Percentiles rank a stretch among this genome's conserved stretches.
Conservation (phyloP, 1,140 invertebrate genomes). For the Drosophila ironensis region DNA sequence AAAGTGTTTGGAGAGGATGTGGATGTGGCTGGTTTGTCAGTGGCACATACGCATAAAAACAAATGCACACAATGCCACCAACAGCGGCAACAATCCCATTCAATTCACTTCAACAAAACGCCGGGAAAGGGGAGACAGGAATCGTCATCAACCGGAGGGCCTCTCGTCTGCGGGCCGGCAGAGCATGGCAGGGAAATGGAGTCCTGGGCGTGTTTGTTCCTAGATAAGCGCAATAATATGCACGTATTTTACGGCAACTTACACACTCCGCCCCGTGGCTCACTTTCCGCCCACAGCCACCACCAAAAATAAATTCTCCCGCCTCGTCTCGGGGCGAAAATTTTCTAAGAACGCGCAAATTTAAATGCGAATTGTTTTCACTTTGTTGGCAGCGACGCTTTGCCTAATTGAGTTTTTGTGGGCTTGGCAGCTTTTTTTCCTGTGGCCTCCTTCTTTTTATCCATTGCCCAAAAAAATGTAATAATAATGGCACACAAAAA, state of each 20-base stretch:
- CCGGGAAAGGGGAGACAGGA: conserved; percentile 40
- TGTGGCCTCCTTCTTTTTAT: conserved; percentile 1
- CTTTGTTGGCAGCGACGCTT: conserved; percentile 66
- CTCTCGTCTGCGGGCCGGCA: conserved; percentile 17
- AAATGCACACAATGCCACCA: conserved; percentile 51
- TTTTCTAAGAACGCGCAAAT: conserved; percentile 71
- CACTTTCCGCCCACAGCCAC: conserved; percentile 7
- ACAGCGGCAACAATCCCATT: conserved; percentile 42
- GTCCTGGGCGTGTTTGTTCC: conserved; percentile 71
- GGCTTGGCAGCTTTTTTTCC: neutral
- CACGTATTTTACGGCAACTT: conserved; percentile 69
- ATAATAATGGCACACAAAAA: conserved; percentile 24
- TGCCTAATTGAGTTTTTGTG: conserved; percentile 76
- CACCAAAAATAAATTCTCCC: conserved; percentile 1
- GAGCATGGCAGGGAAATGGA: conserved; percentile 42
- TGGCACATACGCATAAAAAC: conserved; percentile 60
- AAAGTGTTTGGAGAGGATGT: conserved; percentile 27
- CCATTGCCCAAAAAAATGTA: conserved; percentile 8
- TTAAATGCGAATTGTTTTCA: conserved; percentile 79
- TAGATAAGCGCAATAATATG: conserved; percentile 79
- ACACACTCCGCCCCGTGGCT: conserved; percentile 12
- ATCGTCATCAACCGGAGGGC: conserved; percentile 59
- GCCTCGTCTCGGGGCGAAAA: conserved; percentile 10
- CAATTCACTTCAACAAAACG: conserved; percentile 43
- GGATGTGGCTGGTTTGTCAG: conserved; percentile 9